Evolutionary conservation across 1,140 invertebrate species (phyloP).

Genomic region (Rhopalosiphum maidis): DNA sequence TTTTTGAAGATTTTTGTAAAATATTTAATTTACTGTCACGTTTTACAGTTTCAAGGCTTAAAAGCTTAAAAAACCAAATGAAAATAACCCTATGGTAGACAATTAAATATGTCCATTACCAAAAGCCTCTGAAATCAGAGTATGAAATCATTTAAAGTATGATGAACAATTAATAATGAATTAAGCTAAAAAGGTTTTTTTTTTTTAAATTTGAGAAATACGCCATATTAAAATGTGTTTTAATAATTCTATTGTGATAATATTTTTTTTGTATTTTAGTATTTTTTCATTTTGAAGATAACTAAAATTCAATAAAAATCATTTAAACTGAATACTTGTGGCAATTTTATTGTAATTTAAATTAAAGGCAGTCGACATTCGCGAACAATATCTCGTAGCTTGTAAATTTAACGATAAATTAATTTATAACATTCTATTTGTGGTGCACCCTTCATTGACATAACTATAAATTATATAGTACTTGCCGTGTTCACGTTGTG

Average conservation of each 20-base stretch:
- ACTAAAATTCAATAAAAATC: not conserved
- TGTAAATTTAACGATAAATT: constrained; percentile 20
- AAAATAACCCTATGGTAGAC: not conserved
- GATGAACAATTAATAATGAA: not conserved
- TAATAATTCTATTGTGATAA: not conserved
- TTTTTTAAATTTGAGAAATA: not conserved
- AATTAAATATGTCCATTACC: not conserved
- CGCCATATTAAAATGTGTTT: not conserved
- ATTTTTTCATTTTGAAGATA: not conserved
- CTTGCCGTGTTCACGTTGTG: not conserved
- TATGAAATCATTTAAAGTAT: not conserved
- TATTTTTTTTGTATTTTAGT: not conserved
- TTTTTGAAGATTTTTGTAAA: not conserved
- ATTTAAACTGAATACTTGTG: not conserved
- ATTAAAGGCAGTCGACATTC: not conserved
- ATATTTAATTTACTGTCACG: not conserved
- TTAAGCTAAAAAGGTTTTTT: not conserved
- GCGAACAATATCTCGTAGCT: not conserved
- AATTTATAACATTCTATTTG: not conserved
- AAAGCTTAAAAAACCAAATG: not conserved
- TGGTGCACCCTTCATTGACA: not conserved
- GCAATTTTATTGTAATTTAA: not conserved
- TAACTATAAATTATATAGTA: not conserved
- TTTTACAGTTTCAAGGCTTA: not conserved
- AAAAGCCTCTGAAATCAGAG: not conserved